Evolutionary conservation across 2,888 invertebrate genomes (phyloP).

Genomic region (Thumatha senex): DNA sequence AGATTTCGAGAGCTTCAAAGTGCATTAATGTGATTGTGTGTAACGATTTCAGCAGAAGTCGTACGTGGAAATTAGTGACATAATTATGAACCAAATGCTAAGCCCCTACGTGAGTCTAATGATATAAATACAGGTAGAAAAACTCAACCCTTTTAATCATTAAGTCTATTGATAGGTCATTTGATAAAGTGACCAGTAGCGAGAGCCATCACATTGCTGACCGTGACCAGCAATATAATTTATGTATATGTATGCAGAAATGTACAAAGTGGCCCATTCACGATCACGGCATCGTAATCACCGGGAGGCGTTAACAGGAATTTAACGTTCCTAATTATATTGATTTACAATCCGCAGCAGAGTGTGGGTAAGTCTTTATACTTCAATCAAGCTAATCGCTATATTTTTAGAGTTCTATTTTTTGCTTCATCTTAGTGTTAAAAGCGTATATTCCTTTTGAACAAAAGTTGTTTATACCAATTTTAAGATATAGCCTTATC

Average conservation of each 20-base stretch:
- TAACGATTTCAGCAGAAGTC: too few species aligned
- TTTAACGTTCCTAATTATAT: slow-evolving; percentile 51
- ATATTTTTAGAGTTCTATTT: slow-evolving; percentile 1
- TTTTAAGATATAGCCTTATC: too few species aligned
- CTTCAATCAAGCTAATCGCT: slow-evolving; percentile 6
- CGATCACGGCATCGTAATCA: slow-evolving; percentile 44
- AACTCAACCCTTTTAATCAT: not conserved
- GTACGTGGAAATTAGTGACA: too few species aligned
- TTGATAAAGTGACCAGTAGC: slow-evolving; percentile 29
- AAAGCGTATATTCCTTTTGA: too few species aligned
- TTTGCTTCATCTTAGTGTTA: not conserved
- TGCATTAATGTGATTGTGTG: too few species aligned
- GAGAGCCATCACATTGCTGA: slow-evolving; percentile 11
- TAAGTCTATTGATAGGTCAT: slow-evolving; percentile 24
- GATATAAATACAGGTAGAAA: too few species aligned
- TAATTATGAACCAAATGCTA: too few species aligned
- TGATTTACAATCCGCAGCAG: slow-evolving; percentile 49
- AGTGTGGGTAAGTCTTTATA: slow-evolving; percentile 15
- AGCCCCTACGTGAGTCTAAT: too few species aligned
- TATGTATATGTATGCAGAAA: slow-evolving; percentile 51
- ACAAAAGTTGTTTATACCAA: too few species aligned
- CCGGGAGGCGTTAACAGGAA: slow-evolving; percentile 49
- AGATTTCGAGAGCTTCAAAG: too few species aligned
- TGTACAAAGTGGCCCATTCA: slow-evolving; percentile 45
- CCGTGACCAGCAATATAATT: slow-evolving; percentile 42